phyloP scores from a whole-genome alignment of 2,113 vertebrate species.

The Bettongia penicillata region DNA sequence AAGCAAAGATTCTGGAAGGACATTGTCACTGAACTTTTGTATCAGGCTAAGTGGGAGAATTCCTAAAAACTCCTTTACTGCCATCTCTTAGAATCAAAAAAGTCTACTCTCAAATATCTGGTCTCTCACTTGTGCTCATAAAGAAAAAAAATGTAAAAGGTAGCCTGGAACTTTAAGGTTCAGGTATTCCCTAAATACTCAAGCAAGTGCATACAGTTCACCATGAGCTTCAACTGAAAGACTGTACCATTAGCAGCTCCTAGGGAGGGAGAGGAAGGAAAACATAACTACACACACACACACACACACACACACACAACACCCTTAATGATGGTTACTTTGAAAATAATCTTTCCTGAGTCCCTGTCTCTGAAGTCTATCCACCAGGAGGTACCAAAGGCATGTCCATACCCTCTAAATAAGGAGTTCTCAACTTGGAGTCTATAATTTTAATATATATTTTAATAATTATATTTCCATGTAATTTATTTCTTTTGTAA shows the following conservation, averaged over 20 bases:
- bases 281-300: not conserved
- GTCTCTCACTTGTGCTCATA: not conserved
- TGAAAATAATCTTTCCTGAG: not conserved
- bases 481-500: too few relatives aligned
- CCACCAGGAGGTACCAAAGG: not conserved
- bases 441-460: too few relatives aligned
- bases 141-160: not conserved
- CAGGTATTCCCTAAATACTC: not conserved
- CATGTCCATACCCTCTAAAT: not conserved
- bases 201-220: not conserved
- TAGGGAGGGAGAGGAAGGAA: not conserved
- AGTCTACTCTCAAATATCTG: not conserved
- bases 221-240: not conserved
- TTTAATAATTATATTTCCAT: too few relatives aligned
- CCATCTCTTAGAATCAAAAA: not conserved
- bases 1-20: not conserved
- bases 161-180: not conserved
- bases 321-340: not conserved
- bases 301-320: not conserved
- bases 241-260: not conserved
- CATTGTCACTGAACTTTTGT: not conserved
- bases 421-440: too few relatives aligned
- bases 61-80: not conserved
- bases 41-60: not conserved
- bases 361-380: not conserved